phyloP scores from a whole-genome alignment of 2,113 vertebrate species.

The Haplotaxodon microlepis region DNA sequence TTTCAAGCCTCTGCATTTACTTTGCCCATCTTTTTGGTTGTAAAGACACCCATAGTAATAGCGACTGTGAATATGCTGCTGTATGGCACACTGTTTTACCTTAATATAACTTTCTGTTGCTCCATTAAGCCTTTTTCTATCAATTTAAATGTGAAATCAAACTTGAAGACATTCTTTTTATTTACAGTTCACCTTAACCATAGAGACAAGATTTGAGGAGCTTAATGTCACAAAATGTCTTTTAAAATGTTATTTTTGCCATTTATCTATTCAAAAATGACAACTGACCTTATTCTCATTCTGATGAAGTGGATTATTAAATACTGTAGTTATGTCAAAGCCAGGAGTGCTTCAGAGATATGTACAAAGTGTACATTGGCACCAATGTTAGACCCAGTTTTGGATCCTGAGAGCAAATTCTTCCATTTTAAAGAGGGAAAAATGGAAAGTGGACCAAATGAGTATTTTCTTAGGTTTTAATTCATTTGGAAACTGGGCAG shows the following conservation, averaged over 20 bases:
- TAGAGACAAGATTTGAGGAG: neutral
- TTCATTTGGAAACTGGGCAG: neutral
- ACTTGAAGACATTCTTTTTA: neutral
- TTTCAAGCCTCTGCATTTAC: neutral
- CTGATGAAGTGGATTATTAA: neutral
- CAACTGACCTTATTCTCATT: neutral
- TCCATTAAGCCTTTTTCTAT: neutral
- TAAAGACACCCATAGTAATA: neutral
- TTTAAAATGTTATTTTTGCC: neutral
- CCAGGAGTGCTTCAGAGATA: neutral
- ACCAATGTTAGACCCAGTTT: neutral
- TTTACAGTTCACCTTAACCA: neutral
- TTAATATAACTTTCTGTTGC: neutral
- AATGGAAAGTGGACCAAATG: neutral
- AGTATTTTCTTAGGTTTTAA: neutral
- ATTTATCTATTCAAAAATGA: neutral
- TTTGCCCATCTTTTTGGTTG: neutral
- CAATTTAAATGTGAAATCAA: neutral
- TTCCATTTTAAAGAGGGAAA: neutral
- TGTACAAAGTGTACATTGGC: neutral
- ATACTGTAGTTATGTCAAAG: neutral
- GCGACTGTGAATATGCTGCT: neutral
- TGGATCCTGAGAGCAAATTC: neutral
- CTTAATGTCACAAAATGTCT: neutral
- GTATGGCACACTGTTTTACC: neutral